phyloP scores from a whole-genome alignment of 2,797 vertebrate species.

The Enteromius radiatus region DNA sequence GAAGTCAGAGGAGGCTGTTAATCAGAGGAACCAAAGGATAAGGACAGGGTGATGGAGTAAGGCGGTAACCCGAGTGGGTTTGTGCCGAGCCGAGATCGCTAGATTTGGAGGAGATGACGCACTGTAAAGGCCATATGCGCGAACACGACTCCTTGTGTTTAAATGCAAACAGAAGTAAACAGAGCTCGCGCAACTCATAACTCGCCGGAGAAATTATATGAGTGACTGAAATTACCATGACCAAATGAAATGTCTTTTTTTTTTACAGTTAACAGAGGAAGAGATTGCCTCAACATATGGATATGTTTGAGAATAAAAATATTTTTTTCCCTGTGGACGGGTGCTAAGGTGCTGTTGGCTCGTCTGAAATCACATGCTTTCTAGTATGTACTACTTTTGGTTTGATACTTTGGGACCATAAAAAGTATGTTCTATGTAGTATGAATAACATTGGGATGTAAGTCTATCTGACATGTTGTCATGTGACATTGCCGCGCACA shows the following conservation, averaged over 20 bases:
- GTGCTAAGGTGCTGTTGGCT: neutral
- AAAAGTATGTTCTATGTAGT: neutral
- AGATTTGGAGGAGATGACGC: conserved; percentile 49
- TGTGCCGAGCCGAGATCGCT: neutral
- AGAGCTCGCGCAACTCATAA: conserved; percentile 5
- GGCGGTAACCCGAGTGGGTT: conserved; percentile 68
- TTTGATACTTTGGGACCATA: neutral
- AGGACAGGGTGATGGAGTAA: conserved; percentile 55
- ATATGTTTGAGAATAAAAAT: neutral
- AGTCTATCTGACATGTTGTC: neutral
- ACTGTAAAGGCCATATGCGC: conserved; percentile 5
- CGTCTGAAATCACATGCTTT: neutral
- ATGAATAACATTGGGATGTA: neutral
- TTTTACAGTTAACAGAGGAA: neutral
- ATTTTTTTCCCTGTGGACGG: neutral
- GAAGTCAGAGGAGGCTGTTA: conserved; percentile 74
- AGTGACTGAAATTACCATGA: conserved; percentile 10
- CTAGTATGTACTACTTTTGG: neutral
- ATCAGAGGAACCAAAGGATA: conserved; percentile 75
- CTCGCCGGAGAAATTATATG: conserved; percentile 16
- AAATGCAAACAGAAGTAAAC: conserved; percentile 41
- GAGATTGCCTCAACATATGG: neutral
- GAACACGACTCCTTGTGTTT: conserved; percentile 14
- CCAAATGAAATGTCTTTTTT: neutral
- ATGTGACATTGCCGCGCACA: neutral